Conservation (phyloP, 1,140 invertebrate species). For the Leptoteleia sp. region DNA sequence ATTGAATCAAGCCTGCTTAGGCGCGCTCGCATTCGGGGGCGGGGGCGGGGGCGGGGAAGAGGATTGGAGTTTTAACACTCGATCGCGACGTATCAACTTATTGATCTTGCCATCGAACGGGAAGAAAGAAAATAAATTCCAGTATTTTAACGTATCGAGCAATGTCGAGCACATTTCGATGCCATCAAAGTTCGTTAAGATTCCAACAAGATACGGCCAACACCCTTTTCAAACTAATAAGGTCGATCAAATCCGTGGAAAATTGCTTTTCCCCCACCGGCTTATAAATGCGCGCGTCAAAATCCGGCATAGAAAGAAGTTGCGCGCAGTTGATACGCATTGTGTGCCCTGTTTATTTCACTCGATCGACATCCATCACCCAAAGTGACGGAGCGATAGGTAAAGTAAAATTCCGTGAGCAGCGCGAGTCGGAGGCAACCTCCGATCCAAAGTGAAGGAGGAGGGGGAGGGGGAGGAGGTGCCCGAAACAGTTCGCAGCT, state of each 20-base stretch:
- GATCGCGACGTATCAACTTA: too few species aligned
- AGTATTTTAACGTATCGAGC: too few species aligned
- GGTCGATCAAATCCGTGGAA: background rate
- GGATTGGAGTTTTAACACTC: too few species aligned
- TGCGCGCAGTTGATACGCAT: background rate
- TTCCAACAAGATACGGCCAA: background rate
- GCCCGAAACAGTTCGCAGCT: slow-evolving; percentile 28
- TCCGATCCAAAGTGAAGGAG: too few species aligned
- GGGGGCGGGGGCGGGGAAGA: too few species aligned
- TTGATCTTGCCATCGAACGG: too few species aligned
- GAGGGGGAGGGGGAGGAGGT: slow-evolving; percentile 7
- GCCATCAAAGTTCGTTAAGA: background rate
- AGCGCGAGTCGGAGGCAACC: too few species aligned
- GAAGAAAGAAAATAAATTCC: too few species aligned
- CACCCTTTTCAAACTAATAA: background rate
- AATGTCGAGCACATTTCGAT: too few species aligned
- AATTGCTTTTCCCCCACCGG: background rate
- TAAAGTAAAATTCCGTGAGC: slow-evolving; percentile 27
- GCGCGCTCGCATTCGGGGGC: too few species aligned
- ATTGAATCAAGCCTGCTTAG: too few species aligned
- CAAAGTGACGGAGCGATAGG: slow-evolving; percentile 14
- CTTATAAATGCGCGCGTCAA: slow-evolving; percentile 4
- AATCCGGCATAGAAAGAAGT: slow-evolving; percentile 10
- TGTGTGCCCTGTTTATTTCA: slow-evolving; percentile 18
- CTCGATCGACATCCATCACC: slow-evolving; percentile 19